phyloP scores from a whole-genome alignment of 2,888 invertebrate species.

The Spisula subtruncata region DNA sequence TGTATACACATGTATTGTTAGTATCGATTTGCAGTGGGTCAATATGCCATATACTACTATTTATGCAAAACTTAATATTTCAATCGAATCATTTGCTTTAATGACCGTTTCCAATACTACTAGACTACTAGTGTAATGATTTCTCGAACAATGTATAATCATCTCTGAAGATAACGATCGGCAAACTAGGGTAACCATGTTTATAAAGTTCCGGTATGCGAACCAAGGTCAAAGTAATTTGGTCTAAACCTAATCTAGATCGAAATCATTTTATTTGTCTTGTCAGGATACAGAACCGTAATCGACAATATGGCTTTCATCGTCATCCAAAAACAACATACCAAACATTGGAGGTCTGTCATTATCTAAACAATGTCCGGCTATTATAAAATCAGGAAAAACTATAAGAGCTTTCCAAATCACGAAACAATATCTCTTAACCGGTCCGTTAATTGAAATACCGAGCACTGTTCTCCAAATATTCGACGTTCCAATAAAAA shows the following conservation, averaged over 20 bases:
- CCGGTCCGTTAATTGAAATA: constrained; percentile 9
- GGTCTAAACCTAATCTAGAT: background rate
- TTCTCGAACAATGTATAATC: too few relatives aligned
- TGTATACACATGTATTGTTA: too few relatives aligned
- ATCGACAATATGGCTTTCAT: background rate
- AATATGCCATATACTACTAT: too few relatives aligned
- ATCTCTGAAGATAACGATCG: too few relatives aligned
- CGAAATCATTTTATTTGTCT: background rate
- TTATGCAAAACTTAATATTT: too few relatives aligned
- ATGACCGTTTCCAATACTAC: too few relatives aligned
- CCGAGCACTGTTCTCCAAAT: background rate
- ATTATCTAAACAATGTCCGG: constrained; percentile 1
- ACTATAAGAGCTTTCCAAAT: background rate
- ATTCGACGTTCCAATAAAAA: constrained; percentile 15
- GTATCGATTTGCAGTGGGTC: too few relatives aligned
- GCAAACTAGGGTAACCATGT: too few relatives aligned
- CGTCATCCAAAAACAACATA: background rate
- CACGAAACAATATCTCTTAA: constrained; percentile 18
- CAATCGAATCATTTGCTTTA: too few relatives aligned
- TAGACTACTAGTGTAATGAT: too few relatives aligned
- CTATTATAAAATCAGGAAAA: background rate
- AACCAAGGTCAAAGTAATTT: background rate
- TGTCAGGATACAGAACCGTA: background rate
- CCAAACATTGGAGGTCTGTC: background rate
- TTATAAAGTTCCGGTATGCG: too few relatives aligned